phyloP scores from a whole-genome alignment of 2,797 vertebrate genomes.

The Dromococcyx pavoninus region DNA sequence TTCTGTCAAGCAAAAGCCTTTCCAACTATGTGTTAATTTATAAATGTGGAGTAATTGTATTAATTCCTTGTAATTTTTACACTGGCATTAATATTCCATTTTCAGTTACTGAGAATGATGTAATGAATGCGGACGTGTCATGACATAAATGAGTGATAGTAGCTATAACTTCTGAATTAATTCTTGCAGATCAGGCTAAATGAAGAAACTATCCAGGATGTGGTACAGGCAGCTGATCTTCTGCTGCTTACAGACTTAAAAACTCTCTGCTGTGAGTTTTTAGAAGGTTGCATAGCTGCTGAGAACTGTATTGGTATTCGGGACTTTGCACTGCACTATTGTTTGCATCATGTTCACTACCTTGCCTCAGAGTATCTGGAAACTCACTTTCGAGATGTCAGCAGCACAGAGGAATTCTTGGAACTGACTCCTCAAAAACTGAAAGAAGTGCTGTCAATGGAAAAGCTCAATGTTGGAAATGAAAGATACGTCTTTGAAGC shows the following conservation, averaged over 20 bases:
- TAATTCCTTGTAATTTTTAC: background rate
- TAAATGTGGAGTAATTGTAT: background rate
- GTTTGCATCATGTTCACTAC: constrained; percentile 92
- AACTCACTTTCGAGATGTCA: constrained; percentile 95
- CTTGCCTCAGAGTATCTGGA: constrained; percentile 95
- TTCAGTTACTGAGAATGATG: constrained; percentile 14
- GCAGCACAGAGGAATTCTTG: constrained; percentile 90
- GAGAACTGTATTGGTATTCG: constrained; percentile 98
- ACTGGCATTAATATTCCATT: background rate
- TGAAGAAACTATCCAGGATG: constrained; percentile 98
- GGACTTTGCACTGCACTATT: constrained; percentile 95
- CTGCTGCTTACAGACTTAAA: constrained; percentile 96
- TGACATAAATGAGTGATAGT: constrained; percentile 31
- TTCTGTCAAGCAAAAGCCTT: background rate
- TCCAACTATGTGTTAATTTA: background rate
- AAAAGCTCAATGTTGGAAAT: constrained; percentile 97
- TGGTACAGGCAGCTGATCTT: constrained; percentile 95
- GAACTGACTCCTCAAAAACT: constrained; percentile 89
- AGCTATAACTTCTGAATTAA: constrained; percentile 57
- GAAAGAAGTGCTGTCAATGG: constrained; percentile 91
- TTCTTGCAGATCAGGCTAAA: constrained; percentile 87
- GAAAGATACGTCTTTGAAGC: constrained; percentile 95
- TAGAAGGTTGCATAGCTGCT: constrained; percentile 94
- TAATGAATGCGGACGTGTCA: constrained; percentile 32
- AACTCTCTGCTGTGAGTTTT: constrained; percentile 94